These are phyloP conservation scores for Gortyna flavago DNA, from an alignment of 2,888 invertebrate genomes.

Conservation along the genomic window DNA sequence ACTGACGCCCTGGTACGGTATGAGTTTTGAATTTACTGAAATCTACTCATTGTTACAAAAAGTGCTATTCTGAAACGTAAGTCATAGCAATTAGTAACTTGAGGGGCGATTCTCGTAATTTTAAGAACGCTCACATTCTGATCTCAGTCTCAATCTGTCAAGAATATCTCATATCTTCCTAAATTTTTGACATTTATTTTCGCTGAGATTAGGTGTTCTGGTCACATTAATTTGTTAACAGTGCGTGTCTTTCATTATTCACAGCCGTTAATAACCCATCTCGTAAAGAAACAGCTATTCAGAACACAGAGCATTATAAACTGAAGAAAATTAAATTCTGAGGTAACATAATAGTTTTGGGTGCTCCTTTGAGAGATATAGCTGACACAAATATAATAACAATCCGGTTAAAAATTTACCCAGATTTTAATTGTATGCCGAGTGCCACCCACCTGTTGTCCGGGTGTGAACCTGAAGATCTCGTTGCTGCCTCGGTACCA, in stretches of 20 bases:
- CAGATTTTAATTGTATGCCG: not conserved
- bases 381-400: not conserved
- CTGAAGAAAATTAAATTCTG: not conserved
- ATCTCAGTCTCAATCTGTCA: not conserved
- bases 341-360: not conserved
- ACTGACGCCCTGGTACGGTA: not conserved
- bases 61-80: not conserved
- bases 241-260: not conserved
- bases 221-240: not conserved
- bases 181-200: not conserved
- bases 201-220: not conserved
- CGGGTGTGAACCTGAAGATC: conserved; percentile 85
- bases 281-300: not conserved
- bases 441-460: conserved; percentile 76
- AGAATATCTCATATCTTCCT: not conserved
- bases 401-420: not conserved
- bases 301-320: not conserved
- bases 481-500: conserved; percentile 86
- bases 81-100: not conserved
- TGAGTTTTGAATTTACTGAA: not conserved
- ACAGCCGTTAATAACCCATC: not conserved
- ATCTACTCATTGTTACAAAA: not conserved
- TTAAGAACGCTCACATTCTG: not conserved
- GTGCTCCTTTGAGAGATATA: not conserved
- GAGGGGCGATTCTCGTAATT: not conserved